Base-by-base conservation (phyloP, 2,888 invertebrate genomes). In the Metacarcinus magister region DNA sequence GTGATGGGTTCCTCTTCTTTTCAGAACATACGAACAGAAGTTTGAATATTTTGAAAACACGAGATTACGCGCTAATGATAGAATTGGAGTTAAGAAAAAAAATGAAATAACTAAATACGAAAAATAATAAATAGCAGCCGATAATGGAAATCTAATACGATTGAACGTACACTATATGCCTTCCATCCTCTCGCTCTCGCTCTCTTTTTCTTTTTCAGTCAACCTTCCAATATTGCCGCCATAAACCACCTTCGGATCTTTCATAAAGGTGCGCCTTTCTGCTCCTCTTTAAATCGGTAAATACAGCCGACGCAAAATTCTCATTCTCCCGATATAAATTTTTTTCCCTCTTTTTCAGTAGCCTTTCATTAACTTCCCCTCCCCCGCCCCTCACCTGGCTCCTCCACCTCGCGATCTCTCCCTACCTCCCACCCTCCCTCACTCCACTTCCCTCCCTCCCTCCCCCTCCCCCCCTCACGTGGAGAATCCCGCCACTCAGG, bases 281-380 rank as follows among this genome's bases (percentile, higher is more conserved):
- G 19, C 32, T n/a, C 39, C 87, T 87, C 87, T 87, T 39, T 16
- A 39, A 32, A 87, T 39, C 87, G 39, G 87, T 87, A 32, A 87
- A 87, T 87, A 39, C 32, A 39, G 32, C 19, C 39, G 8, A 87
- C 39, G 39, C 39, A n/a, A 87, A 87, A 87, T 87, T 87, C 39
- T 87, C 39, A 87, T 87, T 39, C 87, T 39, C 16, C 39, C 87
- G 39, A 39, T 87, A 87, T 87, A 39, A 16, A 67, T 67, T 39
- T n/a, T 39, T 39, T 87, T 39, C 19, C 39, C 87, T 87, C 39
- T 32, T 87, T 87, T 87, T 87, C 87, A 87, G 87, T 87, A 87
- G 87, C 87, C 87, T 87, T 87, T 87, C 87, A 87, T 87, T 87
- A 87, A 39, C 87, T 87, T 32, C 92, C 92, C 46, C 48, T n/a